These are phyloP conservation scores for Nasonia oneida DNA, from an alignment of 2,888 invertebrate species.

Conservation along the genomic window DNA sequence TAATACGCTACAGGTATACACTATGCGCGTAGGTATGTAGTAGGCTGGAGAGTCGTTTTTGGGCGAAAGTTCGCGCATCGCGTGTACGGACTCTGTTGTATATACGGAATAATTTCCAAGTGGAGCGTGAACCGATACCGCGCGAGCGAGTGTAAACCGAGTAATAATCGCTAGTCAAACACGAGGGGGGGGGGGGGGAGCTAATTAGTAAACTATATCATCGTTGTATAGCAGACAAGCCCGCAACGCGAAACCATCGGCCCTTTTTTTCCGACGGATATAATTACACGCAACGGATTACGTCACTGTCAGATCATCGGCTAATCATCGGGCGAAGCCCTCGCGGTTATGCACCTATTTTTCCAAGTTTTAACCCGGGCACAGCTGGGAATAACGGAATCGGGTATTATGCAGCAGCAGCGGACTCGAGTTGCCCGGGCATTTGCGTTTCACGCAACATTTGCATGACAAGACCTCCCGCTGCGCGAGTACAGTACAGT, in stretches of 20 bases:
- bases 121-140: background rate
- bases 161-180: background rate
- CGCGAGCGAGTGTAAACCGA: background rate
- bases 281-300: constrained; percentile 6
- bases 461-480: constrained; percentile 74
- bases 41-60: too few species aligned
- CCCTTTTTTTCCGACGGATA: too few species aligned
- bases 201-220: background rate
- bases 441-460: constrained; percentile 71
- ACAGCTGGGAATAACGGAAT: background rate
- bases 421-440: constrained; percentile 25
- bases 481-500: background rate
- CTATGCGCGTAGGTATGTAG: too few species aligned
- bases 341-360: too few species aligned
- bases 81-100: background rate
- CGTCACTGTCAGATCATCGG: too few species aligned
- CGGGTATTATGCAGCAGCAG: constrained; percentile 42
- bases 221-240: too few species aligned
- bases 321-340: too few species aligned
- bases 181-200: background rate
- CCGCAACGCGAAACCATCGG: too few species aligned
- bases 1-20: too few species aligned
- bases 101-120: too few species aligned
- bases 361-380: background rate
- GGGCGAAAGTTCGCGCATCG: background rate